Evolutionary conservation across 1,140 invertebrate genomes (phyloP).

Genomic region (Physella acuta): DNA sequence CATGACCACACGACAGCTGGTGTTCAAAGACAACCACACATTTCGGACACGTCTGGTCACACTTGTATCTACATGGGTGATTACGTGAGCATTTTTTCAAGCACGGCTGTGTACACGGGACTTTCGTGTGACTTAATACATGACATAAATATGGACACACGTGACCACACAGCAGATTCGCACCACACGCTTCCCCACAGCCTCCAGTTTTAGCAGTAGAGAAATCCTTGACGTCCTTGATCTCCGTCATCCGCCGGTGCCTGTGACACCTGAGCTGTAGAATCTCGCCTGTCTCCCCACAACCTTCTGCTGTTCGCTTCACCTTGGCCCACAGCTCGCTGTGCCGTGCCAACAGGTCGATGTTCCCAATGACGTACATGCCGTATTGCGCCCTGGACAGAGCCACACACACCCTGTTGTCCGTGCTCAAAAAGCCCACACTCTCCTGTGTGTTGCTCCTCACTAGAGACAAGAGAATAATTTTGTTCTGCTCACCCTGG

Average conservation of each 20-base stretch:
- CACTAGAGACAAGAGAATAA: slow-evolving; percentile 80
- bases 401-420: too few relatives aligned
- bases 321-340: slow-evolving; percentile 25
- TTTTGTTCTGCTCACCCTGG: slow-evolving; percentile 78
- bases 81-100: slow-evolving; percentile 48
- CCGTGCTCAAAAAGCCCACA: slow-evolving; percentile 75
- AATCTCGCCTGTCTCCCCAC: slow-evolving; percentile 1
- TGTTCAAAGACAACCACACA: slow-evolving; percentile 72
- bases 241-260: slow-evolving; percentile 4
- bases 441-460: slow-evolving; percentile 67
- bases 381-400: slow-evolving; percentile 77
- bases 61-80: slow-evolving; percentile 75
- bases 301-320: background rate
- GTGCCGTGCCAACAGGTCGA: slow-evolving; percentile 57
- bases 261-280: slow-evolving; percentile 20
- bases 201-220: slow-evolving; percentile 52
- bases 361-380: slow-evolving; percentile 71
- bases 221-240: background rate
- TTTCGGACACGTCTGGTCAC: slow-evolving; percentile 65
- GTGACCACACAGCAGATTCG: slow-evolving; percentile 44
- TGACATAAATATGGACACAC: slow-evolving; percentile 24
- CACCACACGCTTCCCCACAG: slow-evolving; percentile 50
- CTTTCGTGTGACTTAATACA: slow-evolving; percentile 13
- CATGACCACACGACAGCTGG: slow-evolving; percentile 68
- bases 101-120: background rate